A percentile compares a stretch with the other conserved stretches of the same genome.
Evolutionary conservation across 2,797 vertebrate species (phyloP).

Genomic region (Sarcoramphus papa): DNA sequence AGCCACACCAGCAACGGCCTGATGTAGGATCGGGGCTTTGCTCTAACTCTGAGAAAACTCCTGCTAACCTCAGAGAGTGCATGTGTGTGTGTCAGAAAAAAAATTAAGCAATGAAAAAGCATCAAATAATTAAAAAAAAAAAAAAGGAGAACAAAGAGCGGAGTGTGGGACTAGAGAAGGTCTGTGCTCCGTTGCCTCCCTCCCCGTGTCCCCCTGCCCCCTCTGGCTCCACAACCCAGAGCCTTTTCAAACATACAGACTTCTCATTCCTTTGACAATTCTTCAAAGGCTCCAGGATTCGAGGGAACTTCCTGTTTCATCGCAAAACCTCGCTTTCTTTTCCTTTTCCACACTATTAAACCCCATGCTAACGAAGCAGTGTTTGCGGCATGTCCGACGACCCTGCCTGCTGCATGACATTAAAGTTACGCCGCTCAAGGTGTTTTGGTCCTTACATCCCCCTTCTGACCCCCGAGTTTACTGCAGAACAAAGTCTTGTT

Average conservation of each 20-base stretch:
- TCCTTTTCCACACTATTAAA: conserved; percentile 31
- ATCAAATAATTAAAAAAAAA: not conserved
- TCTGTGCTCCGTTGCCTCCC: not conserved
- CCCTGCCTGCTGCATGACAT: not conserved
- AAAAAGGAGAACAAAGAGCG: not conserved
- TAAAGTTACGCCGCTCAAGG: not conserved
- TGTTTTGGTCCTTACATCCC: not conserved
- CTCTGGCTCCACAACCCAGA: not conserved
- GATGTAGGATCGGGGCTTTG: not conserved
- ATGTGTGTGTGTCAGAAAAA: not conserved
- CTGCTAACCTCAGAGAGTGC: not conserved
- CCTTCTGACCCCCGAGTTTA: not conserved
- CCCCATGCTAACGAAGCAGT: not conserved
- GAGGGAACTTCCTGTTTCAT: conserved; percentile 55
- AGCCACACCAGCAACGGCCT: fast-evolving
- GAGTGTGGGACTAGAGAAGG: not conserved
- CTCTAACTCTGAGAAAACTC: not conserved
- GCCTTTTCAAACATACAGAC: conserved; percentile 25
- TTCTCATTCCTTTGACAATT: conserved; percentile 56
- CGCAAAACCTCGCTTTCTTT: not conserved
- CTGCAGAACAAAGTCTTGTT: not conserved
- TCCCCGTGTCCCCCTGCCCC: not conserved
- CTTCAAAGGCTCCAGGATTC: conserved; percentile 48
- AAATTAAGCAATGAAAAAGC: not conserved
- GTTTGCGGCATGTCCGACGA: not conserved